These are phyloP conservation scores for Molossus molossus DNA, from an alignment of 2,797 vertebrate genomes.

Conservation along the genomic window DNA sequence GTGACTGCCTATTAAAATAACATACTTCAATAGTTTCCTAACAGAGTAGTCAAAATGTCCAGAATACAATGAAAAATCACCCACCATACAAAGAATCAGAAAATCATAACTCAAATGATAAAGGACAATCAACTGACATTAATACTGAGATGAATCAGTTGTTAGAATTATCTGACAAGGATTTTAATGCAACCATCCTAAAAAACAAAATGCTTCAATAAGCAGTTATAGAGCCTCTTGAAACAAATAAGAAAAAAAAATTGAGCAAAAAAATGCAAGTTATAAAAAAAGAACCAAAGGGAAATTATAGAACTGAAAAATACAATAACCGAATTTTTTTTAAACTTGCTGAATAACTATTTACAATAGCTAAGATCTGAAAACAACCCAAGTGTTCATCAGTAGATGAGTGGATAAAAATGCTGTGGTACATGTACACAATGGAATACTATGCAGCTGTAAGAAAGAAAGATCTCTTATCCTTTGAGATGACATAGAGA, in stretches of 20 bases:
- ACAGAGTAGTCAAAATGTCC: conserved; percentile 9
- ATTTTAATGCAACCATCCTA: conserved; percentile 54
- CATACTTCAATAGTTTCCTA: conserved; percentile 44
- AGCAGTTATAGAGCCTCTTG: conserved; percentile 9
- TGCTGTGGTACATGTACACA: too few relatives aligned
- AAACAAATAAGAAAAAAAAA: conserved; percentile 59
- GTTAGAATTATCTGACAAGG: conserved; percentile 43
- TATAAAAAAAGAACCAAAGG: conserved; percentile 28
- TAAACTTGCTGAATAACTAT: neutral
- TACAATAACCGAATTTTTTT: neutral
- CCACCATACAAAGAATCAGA: neutral
- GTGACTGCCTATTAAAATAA: neutral
- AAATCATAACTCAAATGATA: neutral
- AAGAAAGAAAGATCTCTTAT: too few relatives aligned
- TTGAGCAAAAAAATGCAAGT: conserved; percentile 53
- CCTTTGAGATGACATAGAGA: too few relatives aligned
- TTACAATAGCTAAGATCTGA: too few relatives aligned
- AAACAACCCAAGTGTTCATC: too few relatives aligned
- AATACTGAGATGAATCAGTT: neutral
- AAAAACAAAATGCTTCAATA: conserved; percentile 58
- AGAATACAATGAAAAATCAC: conserved; percentile 61
- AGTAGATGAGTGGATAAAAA: too few relatives aligned
- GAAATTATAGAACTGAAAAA: conserved; percentile 43
- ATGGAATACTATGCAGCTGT: too few relatives aligned
- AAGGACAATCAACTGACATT: conserved; percentile 15